phyloP scores from a whole-genome alignment of 2,797 vertebrate species.

The Hephaestus fuliginosus region DNA sequence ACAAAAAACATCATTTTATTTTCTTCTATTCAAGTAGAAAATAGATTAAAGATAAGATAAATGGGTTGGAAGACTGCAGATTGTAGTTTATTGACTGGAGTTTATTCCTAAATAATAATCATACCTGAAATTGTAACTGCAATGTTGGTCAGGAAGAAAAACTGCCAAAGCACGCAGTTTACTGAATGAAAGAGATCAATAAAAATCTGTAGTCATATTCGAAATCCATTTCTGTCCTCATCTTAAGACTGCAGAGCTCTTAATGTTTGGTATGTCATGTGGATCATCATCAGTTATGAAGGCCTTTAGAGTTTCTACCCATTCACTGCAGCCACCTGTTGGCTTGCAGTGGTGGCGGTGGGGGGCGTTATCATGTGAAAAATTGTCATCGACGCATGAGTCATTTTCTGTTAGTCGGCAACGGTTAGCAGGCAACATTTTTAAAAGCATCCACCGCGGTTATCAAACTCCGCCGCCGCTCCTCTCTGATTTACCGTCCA shows the following conservation, averaged over 20 bases:
- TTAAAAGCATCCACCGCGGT: background rate
- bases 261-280: background rate
- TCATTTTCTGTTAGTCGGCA: conserved; percentile 25
- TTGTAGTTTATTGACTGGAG: too few relatives aligned
- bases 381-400: background rate
- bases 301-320: background rate
- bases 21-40: background rate
- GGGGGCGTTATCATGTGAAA: background rate
- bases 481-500: conserved; percentile 30
- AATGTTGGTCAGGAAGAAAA: background rate
- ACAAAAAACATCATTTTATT: background rate
- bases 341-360: background rate
- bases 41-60: background rate
- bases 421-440: conserved; percentile 3
- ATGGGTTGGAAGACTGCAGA: too few relatives aligned
- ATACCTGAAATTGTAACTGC: background rate
- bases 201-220: background rate
- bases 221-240: background rate
- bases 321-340: conserved; percentile 10
- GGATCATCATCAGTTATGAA: background rate
- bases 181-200: too few relatives aligned
- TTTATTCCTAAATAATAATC: background rate
- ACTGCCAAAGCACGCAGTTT: background rate
- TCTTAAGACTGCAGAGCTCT: background rate
- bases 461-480: conserved; percentile 24